phyloP scores from a whole-genome alignment of 2,888 invertebrate species.

The Hipparchia semele region DNA sequence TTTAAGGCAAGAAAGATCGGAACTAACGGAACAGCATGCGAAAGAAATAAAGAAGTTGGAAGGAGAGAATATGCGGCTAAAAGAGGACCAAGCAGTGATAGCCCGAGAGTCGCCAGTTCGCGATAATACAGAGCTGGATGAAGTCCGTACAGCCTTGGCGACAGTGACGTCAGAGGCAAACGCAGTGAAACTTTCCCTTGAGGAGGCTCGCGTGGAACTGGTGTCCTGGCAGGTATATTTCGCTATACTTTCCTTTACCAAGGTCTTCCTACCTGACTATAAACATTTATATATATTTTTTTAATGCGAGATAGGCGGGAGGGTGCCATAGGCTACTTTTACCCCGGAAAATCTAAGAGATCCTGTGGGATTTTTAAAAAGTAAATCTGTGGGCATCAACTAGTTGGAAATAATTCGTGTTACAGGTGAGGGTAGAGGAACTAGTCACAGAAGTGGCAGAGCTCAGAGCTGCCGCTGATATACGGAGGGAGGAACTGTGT shows the following conservation, averaged over 20 bases:
- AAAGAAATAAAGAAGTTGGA: conserved; percentile 64
- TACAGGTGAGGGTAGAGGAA: conserved; percentile 60
- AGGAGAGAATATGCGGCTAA: conserved; percentile 60
- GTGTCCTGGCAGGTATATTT: conserved; percentile 54
- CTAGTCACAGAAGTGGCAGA: conserved; percentile 62
- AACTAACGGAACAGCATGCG: conserved; percentile 59
- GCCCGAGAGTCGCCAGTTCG: conserved; percentile 59
- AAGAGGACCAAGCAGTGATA: conserved; percentile 61
- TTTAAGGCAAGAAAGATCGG: conserved; percentile 62
- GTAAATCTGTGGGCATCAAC: too few species aligned
- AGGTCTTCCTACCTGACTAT: not conserved
- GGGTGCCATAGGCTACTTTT: too few species aligned
- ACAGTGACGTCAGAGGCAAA: conserved; percentile 59
- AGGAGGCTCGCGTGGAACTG: conserved; percentile 60
- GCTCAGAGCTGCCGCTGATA: conserved; percentile 63
- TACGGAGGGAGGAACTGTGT: conserved; percentile 63
- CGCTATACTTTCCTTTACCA: not conserved
- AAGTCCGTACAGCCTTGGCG: conserved; percentile 56
- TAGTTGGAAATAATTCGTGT: not conserved
- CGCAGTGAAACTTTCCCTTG: conserved; percentile 59
- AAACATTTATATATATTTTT: too few species aligned
- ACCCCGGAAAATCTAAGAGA: too few species aligned
- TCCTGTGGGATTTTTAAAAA: too few species aligned
- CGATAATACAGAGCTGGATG: conserved; percentile 68
- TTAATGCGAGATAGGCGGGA: too few species aligned